Percentiles rank a stretch among this genome's conserved stretches.
Conservation (phyloP, 2,888 invertebrate species). For the Petrolisthes cinctipes region DNA sequence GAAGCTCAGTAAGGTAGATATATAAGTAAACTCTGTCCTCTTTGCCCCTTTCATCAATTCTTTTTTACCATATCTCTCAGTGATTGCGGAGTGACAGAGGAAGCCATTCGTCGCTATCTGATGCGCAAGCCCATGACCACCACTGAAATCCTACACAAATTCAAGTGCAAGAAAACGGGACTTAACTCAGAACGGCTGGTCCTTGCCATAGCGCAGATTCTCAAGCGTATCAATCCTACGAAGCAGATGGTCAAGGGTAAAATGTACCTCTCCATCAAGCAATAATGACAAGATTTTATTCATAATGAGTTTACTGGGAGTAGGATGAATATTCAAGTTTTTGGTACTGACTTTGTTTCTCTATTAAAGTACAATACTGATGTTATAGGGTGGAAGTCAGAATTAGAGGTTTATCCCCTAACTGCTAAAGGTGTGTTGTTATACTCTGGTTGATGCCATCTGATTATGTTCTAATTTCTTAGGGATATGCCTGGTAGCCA, state of each 20-base stretch:
- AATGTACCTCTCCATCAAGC: conserved; percentile 91
- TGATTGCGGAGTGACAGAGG: conserved; percentile 76
- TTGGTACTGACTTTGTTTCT: too few species aligned
- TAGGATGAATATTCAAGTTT: too few species aligned
- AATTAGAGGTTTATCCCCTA: too few species aligned
- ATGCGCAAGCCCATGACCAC: conserved; percentile 98
- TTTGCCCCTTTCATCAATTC: background rate
- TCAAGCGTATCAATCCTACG: conserved; percentile 94
- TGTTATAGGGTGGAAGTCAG: too few species aligned
- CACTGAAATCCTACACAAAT: conserved; percentile 93
- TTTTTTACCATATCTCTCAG: conserved; percentile 31
- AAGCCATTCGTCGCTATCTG: conserved; percentile 92
- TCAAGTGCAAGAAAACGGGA: conserved; percentile 93
- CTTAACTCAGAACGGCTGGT: conserved; percentile 91
- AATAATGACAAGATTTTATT: conserved; percentile 9
- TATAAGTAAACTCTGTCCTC: background rate
- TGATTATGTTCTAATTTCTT: too few species aligned
- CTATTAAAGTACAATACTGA: too few species aligned
- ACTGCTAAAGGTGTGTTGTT: too few species aligned
- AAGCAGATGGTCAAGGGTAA: conserved; percentile 92
- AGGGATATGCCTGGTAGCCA: too few species aligned
- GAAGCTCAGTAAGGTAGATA: too few species aligned
- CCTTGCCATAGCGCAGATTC: conserved; percentile 91
- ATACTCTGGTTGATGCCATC: too few species aligned
- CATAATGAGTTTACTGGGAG: too few species aligned